Base-by-base conservation (phyloP, 2,888 invertebrate species). In the Entomobrya multifasciata region DNA sequence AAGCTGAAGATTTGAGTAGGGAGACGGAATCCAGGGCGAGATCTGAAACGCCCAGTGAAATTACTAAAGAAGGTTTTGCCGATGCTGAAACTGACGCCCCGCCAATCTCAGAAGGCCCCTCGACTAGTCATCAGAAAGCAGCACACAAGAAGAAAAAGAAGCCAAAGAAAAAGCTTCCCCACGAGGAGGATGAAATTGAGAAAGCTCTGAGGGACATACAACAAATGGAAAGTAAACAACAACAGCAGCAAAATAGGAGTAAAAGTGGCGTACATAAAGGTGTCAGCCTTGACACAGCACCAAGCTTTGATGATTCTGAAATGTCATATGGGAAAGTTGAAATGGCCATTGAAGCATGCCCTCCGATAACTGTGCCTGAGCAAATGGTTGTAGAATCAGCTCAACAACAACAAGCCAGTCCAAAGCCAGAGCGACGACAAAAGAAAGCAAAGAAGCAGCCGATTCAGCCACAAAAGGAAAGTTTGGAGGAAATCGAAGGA, bases 201-300 rank as follows among this genome's bases (percentile, higher is more conserved):
- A 72, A 55, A 30, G 90, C 90, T 20, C 67, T 90, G 4, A 60
- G 83, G 52, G 90, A 90, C 78, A 90, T 90, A 27, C 89, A 89
- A 44, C 41, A 62, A 67, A 80, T 83, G 82, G 87, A 86, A 30
- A 79, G 76, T 27, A 85, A 65, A 27, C 27, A 60, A 15, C 36
- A 22, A 6, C 27, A 60, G n/a, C 36, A 22, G 15, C 49, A 47
- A 49, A 72, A 20, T 25, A 78, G n/a, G 10, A 47, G 15, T 4
- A 36, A n/a, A 20, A 25, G 25, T 47, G 8, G 72, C 47, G 17
- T 79, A 20, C 36, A 57, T 3, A 88, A 88, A 62, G 85, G 84
- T 17, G 57, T 15, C 6, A 87, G 87, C 27, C 49, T 83, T 41
- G 79, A 79, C 27, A 81, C 83, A 49, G 83, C 79, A 20, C 72